phyloP scores from a whole-genome alignment of 2,797 vertebrate species.

The Staurois parvus region DNA sequence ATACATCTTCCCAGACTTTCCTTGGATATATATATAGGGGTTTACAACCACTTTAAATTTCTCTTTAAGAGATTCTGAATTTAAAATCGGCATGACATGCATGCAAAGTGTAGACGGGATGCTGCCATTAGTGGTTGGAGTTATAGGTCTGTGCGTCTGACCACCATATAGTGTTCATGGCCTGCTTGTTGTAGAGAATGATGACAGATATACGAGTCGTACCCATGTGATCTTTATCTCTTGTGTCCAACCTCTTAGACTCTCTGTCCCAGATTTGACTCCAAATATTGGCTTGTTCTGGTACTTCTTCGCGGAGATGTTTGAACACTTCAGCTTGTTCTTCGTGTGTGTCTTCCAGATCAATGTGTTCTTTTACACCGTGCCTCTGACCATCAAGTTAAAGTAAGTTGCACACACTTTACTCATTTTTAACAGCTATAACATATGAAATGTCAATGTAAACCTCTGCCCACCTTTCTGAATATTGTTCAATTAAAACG shows the following conservation, averaged over 20 bases:
- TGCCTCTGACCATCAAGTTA: slow-evolving; percentile 94
- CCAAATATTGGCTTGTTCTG: slow-evolving; percentile 98
- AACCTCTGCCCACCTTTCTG: neutral
- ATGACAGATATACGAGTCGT: too few species aligned
- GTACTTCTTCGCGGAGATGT: slow-evolving; percentile 99
- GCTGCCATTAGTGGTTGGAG: neutral
- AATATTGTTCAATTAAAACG: too few species aligned
- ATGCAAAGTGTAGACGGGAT: neutral
- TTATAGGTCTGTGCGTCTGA: neutral
- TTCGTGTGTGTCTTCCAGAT: slow-evolving; percentile 99
- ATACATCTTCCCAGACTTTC: too few species aligned
- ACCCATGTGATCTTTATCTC: neutral
- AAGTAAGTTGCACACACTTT: slow-evolving; percentile 81
- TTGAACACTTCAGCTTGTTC: slow-evolving; percentile 97
- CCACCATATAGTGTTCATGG: neutral
- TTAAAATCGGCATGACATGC: neutral
- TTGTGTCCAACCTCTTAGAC: slow-evolving; percentile 76
- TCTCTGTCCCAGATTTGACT: slow-evolving; percentile 95
- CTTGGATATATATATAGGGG: too few species aligned
- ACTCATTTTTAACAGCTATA: neutral
- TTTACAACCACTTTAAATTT: too few species aligned
- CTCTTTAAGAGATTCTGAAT: too few species aligned
- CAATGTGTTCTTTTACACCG: slow-evolving; percentile 97
- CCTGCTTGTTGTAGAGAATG: too few species aligned
- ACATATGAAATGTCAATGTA: neutral